Conservation (phyloP, 2,113 vertebrate species). For the Phaethon lepturus region DNA sequence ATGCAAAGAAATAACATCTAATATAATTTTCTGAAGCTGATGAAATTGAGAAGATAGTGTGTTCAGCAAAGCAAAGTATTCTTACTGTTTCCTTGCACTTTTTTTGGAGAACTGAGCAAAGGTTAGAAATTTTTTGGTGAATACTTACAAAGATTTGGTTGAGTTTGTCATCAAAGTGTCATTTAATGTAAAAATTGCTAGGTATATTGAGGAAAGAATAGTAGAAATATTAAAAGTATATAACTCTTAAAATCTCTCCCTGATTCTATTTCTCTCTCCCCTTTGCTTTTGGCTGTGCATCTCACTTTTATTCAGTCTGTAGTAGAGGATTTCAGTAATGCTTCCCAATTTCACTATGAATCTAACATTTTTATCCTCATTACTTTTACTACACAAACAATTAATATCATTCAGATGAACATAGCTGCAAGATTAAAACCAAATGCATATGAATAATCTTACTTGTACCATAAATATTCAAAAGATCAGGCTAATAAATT, state of each 20-base stretch:
- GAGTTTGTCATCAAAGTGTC: not conserved
- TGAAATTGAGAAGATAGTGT: not conserved
- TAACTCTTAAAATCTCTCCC: not conserved
- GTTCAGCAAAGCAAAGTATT: not conserved
- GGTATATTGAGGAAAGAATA: not conserved
- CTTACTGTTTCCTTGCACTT: not conserved
- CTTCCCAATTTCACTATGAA: not conserved
- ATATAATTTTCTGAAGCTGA: not conserved
- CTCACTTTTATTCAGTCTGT: not conserved
- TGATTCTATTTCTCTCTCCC: not conserved
- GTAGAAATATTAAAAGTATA: not conserved
- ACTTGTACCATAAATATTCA: not conserved
- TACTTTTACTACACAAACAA: not conserved
- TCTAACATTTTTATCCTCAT: not conserved
- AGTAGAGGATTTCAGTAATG: not conserved
- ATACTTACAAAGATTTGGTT: not conserved
- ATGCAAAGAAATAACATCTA: not conserved
- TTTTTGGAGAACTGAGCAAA: not conserved
- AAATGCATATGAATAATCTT: not conserved
- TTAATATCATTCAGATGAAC: not conserved
- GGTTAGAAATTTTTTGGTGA: not conserved
- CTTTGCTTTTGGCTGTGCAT: not conserved
- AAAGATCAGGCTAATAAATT: not conserved
- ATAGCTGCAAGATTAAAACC: not conserved
- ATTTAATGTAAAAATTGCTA: not conserved